Percentiles rank a stretch among this genome's conserved stretches.
Conservation (phyloP, 2,888 invertebrate genomes). For the Ophioninae sp. region DNA sequence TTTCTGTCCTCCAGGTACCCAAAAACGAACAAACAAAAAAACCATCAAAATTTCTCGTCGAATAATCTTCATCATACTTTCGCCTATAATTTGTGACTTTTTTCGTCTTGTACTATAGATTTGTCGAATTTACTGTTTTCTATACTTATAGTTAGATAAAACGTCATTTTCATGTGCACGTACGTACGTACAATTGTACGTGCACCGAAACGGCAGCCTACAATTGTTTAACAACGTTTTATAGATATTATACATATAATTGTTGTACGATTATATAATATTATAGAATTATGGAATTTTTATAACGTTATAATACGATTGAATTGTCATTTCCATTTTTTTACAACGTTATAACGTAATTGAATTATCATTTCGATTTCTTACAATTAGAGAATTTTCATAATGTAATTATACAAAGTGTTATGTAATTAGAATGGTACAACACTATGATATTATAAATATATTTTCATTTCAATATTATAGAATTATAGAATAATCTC, state of each 20-base stretch:
- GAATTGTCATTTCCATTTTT: too few species aligned
- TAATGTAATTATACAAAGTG: too few species aligned
- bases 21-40: constrained; percentile 54
- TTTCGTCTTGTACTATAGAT: constrained; percentile 45
- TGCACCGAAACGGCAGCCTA: background rate
- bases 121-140: constrained; percentile 55
- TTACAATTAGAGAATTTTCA: too few species aligned
- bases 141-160: constrained; percentile 44
- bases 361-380: too few species aligned
- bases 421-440: too few species aligned
- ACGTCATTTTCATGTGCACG: background rate
- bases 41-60: constrained; percentile 31
- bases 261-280: background rate
- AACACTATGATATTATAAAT: too few species aligned
- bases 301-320: too few species aligned
- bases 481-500: too few species aligned
- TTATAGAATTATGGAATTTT: constrained; percentile 6
- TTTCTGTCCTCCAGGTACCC: constrained; percentile 71
- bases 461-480: too few species aligned
- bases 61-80: constrained; percentile 31
- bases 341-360: too few species aligned
- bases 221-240: background rate
- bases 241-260: background rate
- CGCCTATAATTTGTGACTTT: constrained; percentile 47
- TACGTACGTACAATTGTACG: background rate